Evolutionary conservation across 37 sponge, comb jelly and placozoan genomes (phyloP).

Genomic region (Spongilla lacustris): DNA sequence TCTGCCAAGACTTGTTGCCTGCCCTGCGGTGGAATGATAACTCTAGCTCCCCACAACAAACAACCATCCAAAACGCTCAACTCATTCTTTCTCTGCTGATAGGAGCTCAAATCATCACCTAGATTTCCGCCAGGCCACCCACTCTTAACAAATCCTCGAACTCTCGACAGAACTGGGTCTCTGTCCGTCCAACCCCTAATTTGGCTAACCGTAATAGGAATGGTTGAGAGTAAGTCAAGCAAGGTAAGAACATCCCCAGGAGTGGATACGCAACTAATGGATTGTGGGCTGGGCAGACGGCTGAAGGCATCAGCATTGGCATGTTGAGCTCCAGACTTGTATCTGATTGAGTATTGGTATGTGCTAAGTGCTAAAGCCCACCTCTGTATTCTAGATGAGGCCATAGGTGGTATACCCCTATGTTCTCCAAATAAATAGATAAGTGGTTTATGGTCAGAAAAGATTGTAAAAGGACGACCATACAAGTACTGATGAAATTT

Average conservation of each 20-base stretch:
- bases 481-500: constrained; percentile 27
- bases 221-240: background rate
- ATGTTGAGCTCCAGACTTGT: constrained; percentile 13
- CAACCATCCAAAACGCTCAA: constrained; percentile 26
- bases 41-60: constrained; percentile 27
- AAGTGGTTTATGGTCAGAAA: constrained; percentile 46
- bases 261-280: background rate
- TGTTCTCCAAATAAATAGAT: constrained; percentile 7
- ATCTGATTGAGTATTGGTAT: constrained; percentile 18
- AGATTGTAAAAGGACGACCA: constrained; percentile 9
- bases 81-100: background rate
- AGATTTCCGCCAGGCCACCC: constrained; percentile 1
- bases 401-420: constrained; percentile 16
- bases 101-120: background rate
- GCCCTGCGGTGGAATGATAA: constrained; percentile 6
- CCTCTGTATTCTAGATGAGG: constrained; percentile 31
- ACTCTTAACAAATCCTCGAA: background rate
- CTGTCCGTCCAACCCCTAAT: constrained; percentile 31
- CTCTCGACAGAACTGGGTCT: constrained; percentile 20
- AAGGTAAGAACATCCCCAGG: constrained; percentile 30
- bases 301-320: constrained; percentile 45
- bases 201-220: background rate
- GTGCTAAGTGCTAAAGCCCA: constrained; percentile 42
- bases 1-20: background rate
- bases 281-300: background rate